Evolutionary conservation across 1,140 invertebrate genomes (phyloP).

Genomic region (Planococcus citri): DNA sequence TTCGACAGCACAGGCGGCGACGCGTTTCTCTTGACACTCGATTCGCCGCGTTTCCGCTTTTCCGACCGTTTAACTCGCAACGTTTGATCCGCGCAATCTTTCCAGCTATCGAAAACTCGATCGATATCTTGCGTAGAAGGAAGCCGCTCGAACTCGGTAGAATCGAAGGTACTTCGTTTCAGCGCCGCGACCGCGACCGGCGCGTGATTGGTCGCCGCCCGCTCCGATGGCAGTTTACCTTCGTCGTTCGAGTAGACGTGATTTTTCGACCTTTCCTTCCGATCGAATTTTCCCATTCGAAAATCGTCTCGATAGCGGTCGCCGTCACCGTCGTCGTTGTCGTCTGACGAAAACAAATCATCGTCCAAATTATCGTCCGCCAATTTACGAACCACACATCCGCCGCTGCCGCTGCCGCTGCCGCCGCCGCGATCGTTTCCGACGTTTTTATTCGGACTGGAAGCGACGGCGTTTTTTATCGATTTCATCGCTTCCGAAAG

Average conservation of each 20-base stretch:
- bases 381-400: too few relatives aligned
- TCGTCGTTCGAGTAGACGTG: background rate
- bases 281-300: too few relatives aligned
- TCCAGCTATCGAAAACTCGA: background rate
- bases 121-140: background rate
- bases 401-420: too few relatives aligned
- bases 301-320: background rate
- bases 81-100: background rate
- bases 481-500: background rate
- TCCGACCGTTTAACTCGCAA: background rate
- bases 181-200: background rate
- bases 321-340: too few relatives aligned
- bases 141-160: background rate
- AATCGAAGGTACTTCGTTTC: background rate
- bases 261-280: too few relatives aligned
- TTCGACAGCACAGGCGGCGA: too few relatives aligned
- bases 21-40: background rate
- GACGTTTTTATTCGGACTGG: constrained; percentile 1
- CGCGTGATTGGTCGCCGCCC: background rate
- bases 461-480: background rate
- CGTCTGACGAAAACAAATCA: background rate
- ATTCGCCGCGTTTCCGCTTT: background rate
- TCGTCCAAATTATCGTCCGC: too few relatives aligned
- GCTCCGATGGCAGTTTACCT: background rate
- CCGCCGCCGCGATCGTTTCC: background rate